Percentiles rank a stretch among this genome's conserved stretches.
phyloP scores from a whole-genome alignment of 2,797 vertebrate genomes.

The Poecilia gillii region DNA sequence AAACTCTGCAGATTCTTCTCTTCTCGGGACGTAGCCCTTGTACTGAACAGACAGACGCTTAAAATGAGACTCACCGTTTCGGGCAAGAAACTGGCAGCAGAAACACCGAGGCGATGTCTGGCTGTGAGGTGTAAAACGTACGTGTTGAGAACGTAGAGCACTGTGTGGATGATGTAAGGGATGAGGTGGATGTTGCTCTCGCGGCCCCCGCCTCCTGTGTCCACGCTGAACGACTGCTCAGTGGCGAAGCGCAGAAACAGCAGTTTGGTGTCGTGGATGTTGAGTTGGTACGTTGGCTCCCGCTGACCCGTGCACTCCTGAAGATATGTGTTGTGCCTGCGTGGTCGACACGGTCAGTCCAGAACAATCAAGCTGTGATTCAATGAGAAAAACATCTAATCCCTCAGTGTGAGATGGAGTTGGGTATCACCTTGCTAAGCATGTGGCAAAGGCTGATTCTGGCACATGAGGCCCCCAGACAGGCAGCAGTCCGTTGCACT shows the following conservation, averaged over 20 bases:
- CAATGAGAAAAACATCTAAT: background rate
- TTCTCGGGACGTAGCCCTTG: constrained; percentile 94
- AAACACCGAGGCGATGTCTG: background rate
- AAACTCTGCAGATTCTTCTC: constrained; percentile 98
- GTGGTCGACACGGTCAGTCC: background rate
- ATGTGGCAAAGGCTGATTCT: constrained; percentile 98
- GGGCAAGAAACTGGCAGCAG: background rate
- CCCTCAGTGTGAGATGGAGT: background rate
- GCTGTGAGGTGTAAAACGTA: constrained; percentile 51
- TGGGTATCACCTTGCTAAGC: constrained; percentile 89
- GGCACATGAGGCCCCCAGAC: constrained; percentile 99
- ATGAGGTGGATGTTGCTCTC: constrained; percentile 99
- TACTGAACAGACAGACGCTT: constrained; percentile 71
- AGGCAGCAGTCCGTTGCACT: constrained; percentile 98
- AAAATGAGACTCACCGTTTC: background rate
- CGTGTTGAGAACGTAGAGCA: constrained; percentile 99
- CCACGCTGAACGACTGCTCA: constrained; percentile 98
- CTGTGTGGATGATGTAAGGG: constrained; percentile 98
- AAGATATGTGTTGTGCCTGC: constrained; percentile 98
- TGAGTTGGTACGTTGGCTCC: constrained; percentile 98
- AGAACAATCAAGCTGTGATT: background rate
- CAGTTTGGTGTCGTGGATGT: constrained; percentile 97
- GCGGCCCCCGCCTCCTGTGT: constrained; percentile 94
- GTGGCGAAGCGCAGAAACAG: constrained; percentile 96
- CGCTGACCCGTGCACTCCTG: constrained; percentile 98